Base-by-base conservation (phyloP, 2,113 vertebrate genomes). In the Vanacampus margaritifer region DNA sequence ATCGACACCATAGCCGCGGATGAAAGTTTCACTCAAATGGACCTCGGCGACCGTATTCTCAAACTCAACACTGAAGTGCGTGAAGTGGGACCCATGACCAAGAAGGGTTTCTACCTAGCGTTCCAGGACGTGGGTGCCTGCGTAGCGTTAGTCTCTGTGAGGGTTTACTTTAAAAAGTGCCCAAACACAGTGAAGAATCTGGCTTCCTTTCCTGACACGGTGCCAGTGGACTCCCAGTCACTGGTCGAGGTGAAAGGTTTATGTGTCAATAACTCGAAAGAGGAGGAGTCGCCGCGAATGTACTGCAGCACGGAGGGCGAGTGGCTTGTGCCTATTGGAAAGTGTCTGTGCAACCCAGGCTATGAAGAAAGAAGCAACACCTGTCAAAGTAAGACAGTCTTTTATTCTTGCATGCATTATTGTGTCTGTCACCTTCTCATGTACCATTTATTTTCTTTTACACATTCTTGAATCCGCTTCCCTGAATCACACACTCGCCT, bases 221-320 rank as follows among this genome's bases (percentile, higher is more conserved):
- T 99, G 74, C 97, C 96, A 67, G 95, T 94, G 92, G 97, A 99
- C 93, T 95, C 96, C 59, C 95, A 98, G 80, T 98, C 97, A 0
- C 79, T 99, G 84, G 97, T 99, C 91, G 97, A 99, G 87, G 97
- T 99, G 69, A 90, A 93, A 79, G 97, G 97, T 76, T 95, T 91
- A 63, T 99, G 97, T 72, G 96, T 99, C 90, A 99, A 99, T 86
- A 93, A 98, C 86, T 99, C 97, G 75, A 96, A 94, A 91, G 96
- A 98, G 84, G 96, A 98, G 80, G 97, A 99, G 58, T 91, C 94
- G 16, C 97, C 97, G 54, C 94, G 93, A 91, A 99, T 99, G 97
- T 99, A 97, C 89, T 99, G 97, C 91, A 98, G 96, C 82, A 98
- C 96, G 0, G 97, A 99, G 72, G 97, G 97, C 1, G 97, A 99